Evolutionary conservation across 2,888 invertebrate genomes (phyloP), one percentile per base, ranked within the genome.

Genomic region (Rhopalosiphum nymphaeae): DNA sequence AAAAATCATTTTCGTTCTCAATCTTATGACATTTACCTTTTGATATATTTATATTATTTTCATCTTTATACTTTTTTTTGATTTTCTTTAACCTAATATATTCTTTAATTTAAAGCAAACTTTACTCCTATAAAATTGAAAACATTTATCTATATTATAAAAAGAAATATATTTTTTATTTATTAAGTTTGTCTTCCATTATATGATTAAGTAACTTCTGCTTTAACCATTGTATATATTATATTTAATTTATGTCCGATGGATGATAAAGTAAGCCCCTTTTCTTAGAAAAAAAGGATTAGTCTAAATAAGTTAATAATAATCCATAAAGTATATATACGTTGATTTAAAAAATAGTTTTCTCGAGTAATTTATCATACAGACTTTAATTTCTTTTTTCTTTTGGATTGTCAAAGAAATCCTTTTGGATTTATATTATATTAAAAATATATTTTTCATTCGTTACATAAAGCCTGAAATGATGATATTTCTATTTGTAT

Each of bases 291-390:
- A 91, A 91, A 78, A 91, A 91, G 5, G 26, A 67, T 46, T 90
- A 53, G 36, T 42, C 49, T 36, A 26, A 91, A 91, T 4, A 91
- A 91, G 78, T 91, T 91, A 91, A 78, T 91, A 78, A 78, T 67
- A 61, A 61, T 89, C 5, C 44, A 46, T 90, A 61, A 49, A 29
- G 10, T 56, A 89, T 21, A 61, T 1, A 11, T 13, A n/a, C 26
- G 78, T 13, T 36, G 29, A 26, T 78, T 90, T 67, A 53, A 91
- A 91, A 84, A 56, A 91, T 84, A 84, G 36, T 56, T 84, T 84
- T 49, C 9, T 26, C 53, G 13, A 29, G 84, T 91, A 42, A 84
- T 91, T 84, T 91, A 91, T 91, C 53, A 53, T 91, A 29, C 53
- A 25, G 67, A 84, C 42, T 84, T 56, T 84, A 53, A 84, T 91